A percentile compares a stretch with the other conserved stretches of the same genome.
phyloP scores from a whole-genome alignment of 2,113 vertebrate genomes.

The Carassius carassius region DNA sequence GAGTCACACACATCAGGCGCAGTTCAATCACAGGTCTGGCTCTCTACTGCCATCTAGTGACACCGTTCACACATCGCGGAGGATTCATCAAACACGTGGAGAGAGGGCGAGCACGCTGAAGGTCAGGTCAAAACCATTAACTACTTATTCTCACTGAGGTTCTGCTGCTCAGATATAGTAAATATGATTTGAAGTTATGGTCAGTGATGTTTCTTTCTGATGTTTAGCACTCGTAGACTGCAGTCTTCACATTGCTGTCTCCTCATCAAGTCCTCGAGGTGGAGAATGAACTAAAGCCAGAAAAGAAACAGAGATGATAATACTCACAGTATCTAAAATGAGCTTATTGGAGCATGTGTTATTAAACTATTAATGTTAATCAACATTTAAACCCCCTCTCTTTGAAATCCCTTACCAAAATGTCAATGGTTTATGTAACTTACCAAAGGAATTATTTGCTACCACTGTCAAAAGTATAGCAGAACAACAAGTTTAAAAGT shows the following conservation, averaged over 20 bases:
- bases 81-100: neutral
- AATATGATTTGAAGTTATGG: neutral
- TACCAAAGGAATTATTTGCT: neutral
- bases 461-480: neutral
- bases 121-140: neutral
- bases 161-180: neutral
- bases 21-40: too few species aligned
- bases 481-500: neutral
- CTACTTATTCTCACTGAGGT: neutral
- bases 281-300: neutral
- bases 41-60: too few species aligned
- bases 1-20: too few species aligned
- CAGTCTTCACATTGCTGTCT: neutral
- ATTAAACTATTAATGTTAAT: neutral
- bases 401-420: too few species aligned
- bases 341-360: neutral
- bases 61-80: too few species aligned
- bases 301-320: neutral
- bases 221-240: neutral
- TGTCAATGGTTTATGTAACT: too few species aligned
- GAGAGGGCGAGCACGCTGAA: neutral
- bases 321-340: neutral
- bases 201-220: neutral
- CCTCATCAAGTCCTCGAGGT: neutral
- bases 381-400: neutral